These are phyloP conservation scores for Halichoeres trimaculatus DNA, from an alignment of 2,113 vertebrate species.

Conservation along the genomic window DNA sequence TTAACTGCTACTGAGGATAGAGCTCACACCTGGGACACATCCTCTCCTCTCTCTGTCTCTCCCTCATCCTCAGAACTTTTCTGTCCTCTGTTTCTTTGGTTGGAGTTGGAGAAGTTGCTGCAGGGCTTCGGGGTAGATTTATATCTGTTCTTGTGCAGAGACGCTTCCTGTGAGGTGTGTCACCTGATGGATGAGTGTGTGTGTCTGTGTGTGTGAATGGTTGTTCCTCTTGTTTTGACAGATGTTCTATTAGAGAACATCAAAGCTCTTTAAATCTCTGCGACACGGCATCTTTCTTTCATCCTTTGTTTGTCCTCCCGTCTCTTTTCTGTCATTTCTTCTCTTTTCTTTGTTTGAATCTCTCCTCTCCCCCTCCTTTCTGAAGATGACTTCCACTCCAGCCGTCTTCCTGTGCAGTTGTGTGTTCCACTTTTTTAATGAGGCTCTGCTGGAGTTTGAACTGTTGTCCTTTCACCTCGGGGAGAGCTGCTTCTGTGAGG, in stretches of 20 bases:
- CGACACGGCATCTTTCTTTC: constrained; percentile 21
- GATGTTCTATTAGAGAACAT: constrained; percentile 53
- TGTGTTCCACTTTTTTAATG: constrained; percentile 63
- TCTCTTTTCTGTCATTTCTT: constrained; percentile 45
- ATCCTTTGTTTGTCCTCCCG: constrained; percentile 42
- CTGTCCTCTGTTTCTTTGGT: neutral
- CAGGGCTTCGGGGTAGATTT: neutral
- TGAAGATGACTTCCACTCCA: constrained; percentile 31
- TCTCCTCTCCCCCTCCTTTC: neutral
- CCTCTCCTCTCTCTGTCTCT: constrained; percentile 28
- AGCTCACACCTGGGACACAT: constrained; percentile 75
- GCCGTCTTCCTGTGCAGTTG: constrained; percentile 46
- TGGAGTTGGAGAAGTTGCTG: constrained; percentile 18
- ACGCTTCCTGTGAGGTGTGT: constrained; percentile 33
- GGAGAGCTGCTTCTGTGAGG: constrained; percentile 35
- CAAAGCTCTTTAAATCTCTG: constrained; percentile 47
- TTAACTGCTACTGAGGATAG: constrained; percentile 72
- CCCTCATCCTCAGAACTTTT: constrained; percentile 34
- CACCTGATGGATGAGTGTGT: constrained; percentile 19
- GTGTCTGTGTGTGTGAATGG: neutral
- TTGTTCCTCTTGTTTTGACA: constrained; percentile 44
- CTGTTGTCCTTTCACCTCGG: constrained; percentile 52
- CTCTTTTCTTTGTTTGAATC: constrained; percentile 16
- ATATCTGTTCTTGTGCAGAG: neutral
- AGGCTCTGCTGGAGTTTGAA: constrained; percentile 55